Evolutionary conservation across 2,797 vertebrate species (phyloP).

Genomic region (Tragelaphus oryx): DNA sequence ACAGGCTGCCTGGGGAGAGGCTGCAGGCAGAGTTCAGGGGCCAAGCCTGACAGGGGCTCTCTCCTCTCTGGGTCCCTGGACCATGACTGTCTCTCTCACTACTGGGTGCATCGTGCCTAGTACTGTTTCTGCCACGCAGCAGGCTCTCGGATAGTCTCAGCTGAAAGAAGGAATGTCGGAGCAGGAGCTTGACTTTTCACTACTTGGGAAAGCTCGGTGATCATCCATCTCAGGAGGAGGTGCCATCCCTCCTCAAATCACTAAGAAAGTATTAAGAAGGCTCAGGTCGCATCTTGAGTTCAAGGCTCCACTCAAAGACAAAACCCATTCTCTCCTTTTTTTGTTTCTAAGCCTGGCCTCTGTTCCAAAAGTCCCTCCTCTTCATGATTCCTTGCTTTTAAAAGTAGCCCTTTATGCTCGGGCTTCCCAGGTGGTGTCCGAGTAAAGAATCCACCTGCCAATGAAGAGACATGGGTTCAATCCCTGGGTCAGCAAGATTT

Average conservation of each 20-base stretch:
- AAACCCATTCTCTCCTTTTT: neutral
- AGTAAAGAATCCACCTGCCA: neutral
- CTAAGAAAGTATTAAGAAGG: neutral
- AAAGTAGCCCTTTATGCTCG: neutral
- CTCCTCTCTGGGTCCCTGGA: neutral
- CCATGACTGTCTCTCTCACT: neutral
- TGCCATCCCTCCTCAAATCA: neutral
- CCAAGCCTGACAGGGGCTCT: neutral
- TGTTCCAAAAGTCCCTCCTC: neutral
- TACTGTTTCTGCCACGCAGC: neutral
- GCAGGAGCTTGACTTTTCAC: neutral
- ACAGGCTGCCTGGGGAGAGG: neutral
- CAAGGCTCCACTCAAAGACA: neutral
- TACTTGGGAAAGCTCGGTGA: neutral
- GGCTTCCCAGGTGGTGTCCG: neutral
- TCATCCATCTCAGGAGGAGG: neutral
- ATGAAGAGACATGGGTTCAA: neutral
- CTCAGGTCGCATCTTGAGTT: neutral
- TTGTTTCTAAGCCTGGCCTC: neutral
- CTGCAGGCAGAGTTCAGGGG: neutral
- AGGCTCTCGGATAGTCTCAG: neutral
- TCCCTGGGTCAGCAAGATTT: neutral
- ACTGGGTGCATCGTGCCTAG: neutral
- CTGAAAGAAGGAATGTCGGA: neutral
- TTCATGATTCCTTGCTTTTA: neutral